Evolutionary conservation across 2,797 vertebrate species (phyloP), one percentile per base, ranked within the genome.

Genomic region (Hoplostethus mediterraneus): DNA sequence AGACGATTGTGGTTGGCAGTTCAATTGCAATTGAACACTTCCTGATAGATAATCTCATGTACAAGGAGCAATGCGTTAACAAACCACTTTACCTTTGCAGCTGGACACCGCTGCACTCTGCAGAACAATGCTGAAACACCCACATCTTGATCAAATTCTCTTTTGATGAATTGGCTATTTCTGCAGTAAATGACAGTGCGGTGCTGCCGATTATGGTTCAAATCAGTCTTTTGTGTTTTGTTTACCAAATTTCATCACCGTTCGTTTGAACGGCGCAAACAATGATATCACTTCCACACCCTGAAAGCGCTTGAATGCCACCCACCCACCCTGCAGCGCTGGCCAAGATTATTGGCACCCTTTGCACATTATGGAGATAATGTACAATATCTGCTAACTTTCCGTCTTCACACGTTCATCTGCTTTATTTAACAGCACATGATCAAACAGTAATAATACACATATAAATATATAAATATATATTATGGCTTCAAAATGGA

Each of bases 201-300:
- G 63, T 25, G 61, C 55, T 16, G 59, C 11, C 63, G 75, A 67
- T 73, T 31, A 63, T 42, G 45, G 38, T 40, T 67, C 5, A 13
- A 47, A 48, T 66, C 48, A 21, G 53, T 66, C 62, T 53, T 75
- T 72, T 62, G 59, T 77, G 62, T 73, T 71, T 69, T 80, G 80
- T 81, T 87, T 75, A 79, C 86, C 59, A 73, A 77, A 83, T 68
- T 63, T 79, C 77, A 85, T 66, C 71, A 57, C 65, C 38, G 73
- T 77, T 86, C 38, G 73, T 77, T 86, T 67, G 68, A 80, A 79
- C 73, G 67, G 55, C 76, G 80, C 79, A 86, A 87, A 87, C 82
- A 75, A 69, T 65, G 64, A 63, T 82, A 83, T 91, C 80, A 79
- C 30, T 77, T 79, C 72, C 75, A 83, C 78, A 83, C 80, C 85